Evolutionary conservation across 2,888 invertebrate genomes (phyloP).

Genomic region (Drosophila gaucha): DNA sequence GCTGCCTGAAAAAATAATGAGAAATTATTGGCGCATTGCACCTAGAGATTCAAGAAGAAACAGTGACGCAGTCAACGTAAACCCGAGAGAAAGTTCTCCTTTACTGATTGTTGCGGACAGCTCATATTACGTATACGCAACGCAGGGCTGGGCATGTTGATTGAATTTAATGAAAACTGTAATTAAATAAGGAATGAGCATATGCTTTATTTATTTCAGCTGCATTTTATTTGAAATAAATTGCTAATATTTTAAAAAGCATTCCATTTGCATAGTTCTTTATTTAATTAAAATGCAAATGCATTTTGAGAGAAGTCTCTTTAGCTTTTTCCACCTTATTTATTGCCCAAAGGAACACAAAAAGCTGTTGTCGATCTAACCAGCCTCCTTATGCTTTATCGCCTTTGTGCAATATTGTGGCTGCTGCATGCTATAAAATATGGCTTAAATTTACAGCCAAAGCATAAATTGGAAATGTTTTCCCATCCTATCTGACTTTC

Average conservation of each 20-base stretch:
- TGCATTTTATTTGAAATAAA: not conserved
- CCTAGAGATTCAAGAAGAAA: constrained; percentile 12
- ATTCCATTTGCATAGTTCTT: constrained; percentile 2
- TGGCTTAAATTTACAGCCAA: constrained; percentile 29
- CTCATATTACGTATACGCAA: constrained; percentile 12
- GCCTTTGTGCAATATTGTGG: constrained; percentile 38
- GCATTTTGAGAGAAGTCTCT: not conserved
- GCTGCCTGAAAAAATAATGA: constrained; percentile 56
- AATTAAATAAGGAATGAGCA: not conserved
- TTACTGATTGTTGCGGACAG: constrained; percentile 8
- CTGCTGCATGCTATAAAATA: constrained; percentile 17
- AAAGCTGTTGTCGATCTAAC: constrained; percentile 7
- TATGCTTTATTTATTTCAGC: not conserved
- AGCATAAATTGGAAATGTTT: constrained; percentile 35
- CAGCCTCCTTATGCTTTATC: constrained; percentile 15
- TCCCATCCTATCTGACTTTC: constrained; percentile 2
- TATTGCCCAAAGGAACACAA: constrained; percentile 15
- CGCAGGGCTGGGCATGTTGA: not conserved
- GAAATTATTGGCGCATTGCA: constrained; percentile 59
- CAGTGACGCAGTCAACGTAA: not conserved
- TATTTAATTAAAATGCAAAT: constrained; percentile 16
- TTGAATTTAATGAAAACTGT: not conserved
- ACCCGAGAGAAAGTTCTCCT: not conserved
- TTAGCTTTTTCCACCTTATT: constrained; percentile 6
- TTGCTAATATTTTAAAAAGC: not conserved